These are phyloP conservation scores for Delphinus delphis DNA, from an alignment of 2,113 vertebrate genomes.

Conservation along the genomic window DNA sequence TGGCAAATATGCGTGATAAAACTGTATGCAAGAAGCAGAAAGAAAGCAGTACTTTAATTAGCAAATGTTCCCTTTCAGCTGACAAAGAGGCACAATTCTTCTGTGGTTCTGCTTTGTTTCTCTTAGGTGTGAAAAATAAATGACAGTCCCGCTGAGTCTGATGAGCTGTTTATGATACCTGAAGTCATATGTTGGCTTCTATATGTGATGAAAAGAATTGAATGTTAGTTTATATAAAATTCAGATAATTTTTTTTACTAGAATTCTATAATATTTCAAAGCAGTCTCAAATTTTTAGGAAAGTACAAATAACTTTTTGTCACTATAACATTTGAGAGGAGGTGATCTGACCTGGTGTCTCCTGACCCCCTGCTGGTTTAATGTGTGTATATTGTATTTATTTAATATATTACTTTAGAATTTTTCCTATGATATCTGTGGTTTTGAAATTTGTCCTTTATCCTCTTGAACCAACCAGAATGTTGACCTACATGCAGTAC, in stretches of 20 bases:
- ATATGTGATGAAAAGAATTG: background rate
- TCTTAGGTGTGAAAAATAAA: background rate
- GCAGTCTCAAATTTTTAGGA: background rate
- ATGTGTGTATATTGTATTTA: background rate
- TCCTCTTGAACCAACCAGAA: background rate
- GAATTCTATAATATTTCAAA: conserved; percentile 1
- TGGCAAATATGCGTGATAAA: background rate
- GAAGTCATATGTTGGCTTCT: background rate
- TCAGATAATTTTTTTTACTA: background rate
- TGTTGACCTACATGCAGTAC: background rate
- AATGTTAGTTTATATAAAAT: background rate
- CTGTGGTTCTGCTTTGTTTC: background rate
- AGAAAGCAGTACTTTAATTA: background rate
- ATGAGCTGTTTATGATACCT: background rate
- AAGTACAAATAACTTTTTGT: background rate
- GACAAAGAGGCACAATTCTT: background rate
- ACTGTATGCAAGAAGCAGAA: background rate
- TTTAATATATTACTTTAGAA: background rate
- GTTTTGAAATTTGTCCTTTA: conserved; percentile 10
- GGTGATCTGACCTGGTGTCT: background rate
- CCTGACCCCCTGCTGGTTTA: background rate
- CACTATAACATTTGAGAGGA: background rate
- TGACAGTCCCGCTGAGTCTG: background rate
- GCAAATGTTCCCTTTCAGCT: background rate
- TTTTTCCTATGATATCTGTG: background rate